Base-by-base conservation (phyloP, 2,888 invertebrate species). In the Bombylius discolor region DNA sequence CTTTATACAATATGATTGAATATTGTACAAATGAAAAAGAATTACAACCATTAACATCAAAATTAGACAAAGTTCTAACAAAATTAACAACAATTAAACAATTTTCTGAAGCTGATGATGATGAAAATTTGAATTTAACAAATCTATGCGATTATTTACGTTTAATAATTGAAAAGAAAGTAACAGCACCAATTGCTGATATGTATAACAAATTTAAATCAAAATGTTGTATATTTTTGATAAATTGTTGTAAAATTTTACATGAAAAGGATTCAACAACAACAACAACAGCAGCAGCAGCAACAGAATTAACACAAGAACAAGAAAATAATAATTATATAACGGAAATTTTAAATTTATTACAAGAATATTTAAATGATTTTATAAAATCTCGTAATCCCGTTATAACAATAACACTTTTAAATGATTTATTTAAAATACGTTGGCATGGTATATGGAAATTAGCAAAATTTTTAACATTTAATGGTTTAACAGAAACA, bases 11-110 rank as follows among this genome's bases (percentile, higher is more conserved):
- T 61, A 78, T 83, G 63, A 69, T 87, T 4, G 86, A 87, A 67
- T 83, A 81, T 67, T 81, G 84, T 60, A 80, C 85, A 49, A 80
- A 81, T 64, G 85, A 86, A 61, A 79, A 77, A 56, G 81, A 85
- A 66, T 83, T 84, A 61, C 79, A 77, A 65, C 85, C 85, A 34
- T 67, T 89, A 34, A 80, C 82, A 64, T 77, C 77, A 56, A 79
- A 84, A 66, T 73, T 86, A 3, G 76, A 82, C 23, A 68, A 70
- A 46, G 64, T 65, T 11, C 54, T 70, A 3, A 59, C 56, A 36
- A 69, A 67, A 55, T 51, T 69, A 34, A 67, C 66, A 7, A 5
- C 61, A 0, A 48, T 66, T 5, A 61, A 64, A 42, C 59, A 62
- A 23, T 65, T 65, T 52, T 59, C 60, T 7, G 62, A 60, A 6